Base-by-base conservation (phyloP, 1,140 invertebrate species). In the Cotesia typhae region DNA sequence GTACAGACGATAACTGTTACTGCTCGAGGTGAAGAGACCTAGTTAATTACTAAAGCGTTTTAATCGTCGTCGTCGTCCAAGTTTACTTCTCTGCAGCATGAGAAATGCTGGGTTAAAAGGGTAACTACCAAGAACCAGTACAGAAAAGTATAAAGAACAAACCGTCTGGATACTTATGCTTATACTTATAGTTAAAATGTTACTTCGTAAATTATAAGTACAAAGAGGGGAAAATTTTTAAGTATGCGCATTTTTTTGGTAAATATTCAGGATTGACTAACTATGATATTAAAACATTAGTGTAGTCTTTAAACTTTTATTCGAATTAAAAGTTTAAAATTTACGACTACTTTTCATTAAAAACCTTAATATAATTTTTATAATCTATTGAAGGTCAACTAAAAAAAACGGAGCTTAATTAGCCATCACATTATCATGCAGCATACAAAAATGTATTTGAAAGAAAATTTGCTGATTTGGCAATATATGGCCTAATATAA, bases 41-140 rank as follows among this genome's bases (percentile, higher is more conserved):
- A 79, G 83, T 84, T 84, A 84, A 84, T 84, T 84, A 84, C 83
- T 81, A 84, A 84, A 84, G 84, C 85, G 85, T 86, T 87, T 87
- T 87, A 87, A 87, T 87, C 85, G 85, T 82, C 84, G 82, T 80
- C 41, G 41, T 47, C 41, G 41, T 47, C 41, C 83, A 80, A 86
- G 86, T 84, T 86, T 59, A 59, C 20, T 86, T 79, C 81, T 79
- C 78, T 75, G 28, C 28, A 78, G 79, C 76, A 79, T 79, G 77
- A 78, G 78, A 77, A 77, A 75, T 70, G 66, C 28, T 65, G 66
- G 70, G 76, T 73, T 68, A 74, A 63, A 74, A 75, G 59, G 66
- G 72, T 47, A 47, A 47, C 6, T 47, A 10, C 41, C 10, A 3
- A 73, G 60, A 70, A 73, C 28, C 28, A 69, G 53, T 65, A 65